These are phyloP conservation scores for Chondrosia reniformis DNA, from an alignment of 37 sponge, comb jelly and placozoan species.

Conservation along the genomic window DNA sequence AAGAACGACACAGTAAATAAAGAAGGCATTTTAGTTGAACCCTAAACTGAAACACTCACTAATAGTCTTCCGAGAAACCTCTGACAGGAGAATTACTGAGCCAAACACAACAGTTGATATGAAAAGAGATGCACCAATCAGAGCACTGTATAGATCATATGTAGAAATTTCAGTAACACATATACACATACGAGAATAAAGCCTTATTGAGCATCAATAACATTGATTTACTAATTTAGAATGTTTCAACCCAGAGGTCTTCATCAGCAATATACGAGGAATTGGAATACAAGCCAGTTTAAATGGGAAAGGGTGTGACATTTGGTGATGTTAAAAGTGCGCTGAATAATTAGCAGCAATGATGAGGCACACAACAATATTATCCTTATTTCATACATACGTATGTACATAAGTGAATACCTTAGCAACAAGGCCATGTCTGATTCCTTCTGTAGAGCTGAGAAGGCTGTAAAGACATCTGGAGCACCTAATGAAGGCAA, in stretches of 20 bases:
- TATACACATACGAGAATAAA: neutral
- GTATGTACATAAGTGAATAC: neutral
- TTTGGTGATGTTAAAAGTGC: too few species aligned
- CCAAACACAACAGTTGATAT: slow-evolving; percentile 70
- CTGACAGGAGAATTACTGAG: slow-evolving; percentile 36
- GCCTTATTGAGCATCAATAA: too few species aligned
- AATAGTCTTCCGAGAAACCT: neutral
- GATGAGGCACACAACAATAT: neutral
- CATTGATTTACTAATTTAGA: too few species aligned
- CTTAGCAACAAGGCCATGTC: slow-evolving; percentile 60
- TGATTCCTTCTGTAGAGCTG: slow-evolving; percentile 48
- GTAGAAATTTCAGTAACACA: neutral
- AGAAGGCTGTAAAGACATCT: slow-evolving; percentile 68
- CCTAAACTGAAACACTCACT: slow-evolving; percentile 4
- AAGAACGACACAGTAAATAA: neutral
- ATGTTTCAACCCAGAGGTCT: too few species aligned
- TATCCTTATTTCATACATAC: slow-evolving; percentile 4
- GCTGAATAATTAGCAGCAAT: too few species aligned
- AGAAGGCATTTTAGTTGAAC: neutral
- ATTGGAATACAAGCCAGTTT: too few species aligned
- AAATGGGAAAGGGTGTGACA: too few species aligned
- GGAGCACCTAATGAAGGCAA: slow-evolving; percentile 55
- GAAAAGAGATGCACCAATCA: slow-evolving; percentile 72
- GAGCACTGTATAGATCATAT: slow-evolving; percentile 28
- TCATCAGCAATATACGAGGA: too few species aligned